Evolutionary conservation across 2,113 vertebrate species (phyloP).

Genomic region (Urocolius indicus): DNA sequence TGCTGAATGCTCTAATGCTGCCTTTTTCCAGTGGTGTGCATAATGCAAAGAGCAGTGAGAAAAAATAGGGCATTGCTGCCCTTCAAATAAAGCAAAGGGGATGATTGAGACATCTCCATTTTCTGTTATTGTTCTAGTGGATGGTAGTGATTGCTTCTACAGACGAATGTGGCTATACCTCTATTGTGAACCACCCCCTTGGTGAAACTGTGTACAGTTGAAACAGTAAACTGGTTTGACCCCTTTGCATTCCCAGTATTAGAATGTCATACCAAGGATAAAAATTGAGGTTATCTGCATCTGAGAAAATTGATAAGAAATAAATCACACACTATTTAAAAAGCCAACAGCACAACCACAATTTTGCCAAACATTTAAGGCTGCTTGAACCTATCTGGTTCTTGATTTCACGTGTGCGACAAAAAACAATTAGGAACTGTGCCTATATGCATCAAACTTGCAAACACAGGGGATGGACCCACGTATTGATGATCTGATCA

Average conservation of each 20-base stretch:
- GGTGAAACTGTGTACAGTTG: neutral
- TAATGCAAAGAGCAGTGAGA: neutral
- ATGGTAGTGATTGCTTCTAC: neutral
- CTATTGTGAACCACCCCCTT: slow-evolving; percentile 11
- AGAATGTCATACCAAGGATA: slow-evolving; percentile 25
- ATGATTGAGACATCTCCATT: slow-evolving; percentile 15
- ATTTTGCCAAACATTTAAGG: neutral
- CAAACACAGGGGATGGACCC: neutral
- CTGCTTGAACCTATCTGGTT: neutral
- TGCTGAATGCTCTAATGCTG: neutral
- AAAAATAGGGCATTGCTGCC: neutral
- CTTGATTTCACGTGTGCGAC: neutral
- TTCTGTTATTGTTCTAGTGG: neutral
- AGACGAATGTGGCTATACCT: neutral
- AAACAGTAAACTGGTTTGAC: neutral
- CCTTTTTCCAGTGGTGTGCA: neutral
- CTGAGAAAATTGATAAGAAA: neutral
- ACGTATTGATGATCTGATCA: neutral
- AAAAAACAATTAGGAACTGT: neutral
- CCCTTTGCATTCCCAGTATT: slow-evolving; percentile 46
- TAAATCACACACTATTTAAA: neutral
- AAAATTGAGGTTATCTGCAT: neutral
- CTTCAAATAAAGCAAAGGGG: neutral
- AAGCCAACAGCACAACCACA: neutral
- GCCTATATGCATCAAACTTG: neutral